Evolutionary conservation across 2,888 invertebrate genomes (phyloP), one percentile per base, ranked within the genome.

Genomic region (Mallateleia sp.): DNA sequence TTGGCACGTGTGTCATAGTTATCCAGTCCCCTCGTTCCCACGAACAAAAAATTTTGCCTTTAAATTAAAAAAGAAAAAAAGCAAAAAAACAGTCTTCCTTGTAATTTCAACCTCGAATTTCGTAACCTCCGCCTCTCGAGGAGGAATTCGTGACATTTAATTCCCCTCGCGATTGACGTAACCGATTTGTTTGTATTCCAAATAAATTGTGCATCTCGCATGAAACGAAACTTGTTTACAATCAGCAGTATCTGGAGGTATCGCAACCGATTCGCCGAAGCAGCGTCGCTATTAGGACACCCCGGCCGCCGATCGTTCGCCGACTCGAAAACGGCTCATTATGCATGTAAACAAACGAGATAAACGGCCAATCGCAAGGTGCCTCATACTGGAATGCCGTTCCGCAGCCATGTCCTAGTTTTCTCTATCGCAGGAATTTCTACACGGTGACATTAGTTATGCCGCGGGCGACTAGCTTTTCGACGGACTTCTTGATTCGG

Each of bases 351-450:
- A 87, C 78, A 87, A 83, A 83, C 71, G 52, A 75, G 83, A 75
- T 71, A 50, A 81, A 69, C 72, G 54, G 45, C 82, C 72, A 72
- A 74, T 82, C 69, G 66, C 69, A 77, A 45, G 67, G 82, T 75
- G 85, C 85, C 71, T 81, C 66, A 58, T 45, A 66, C 69, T 91
- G 90, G 90, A 91, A 92, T 90, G 90, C 88, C 85, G 90, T 90
- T 91, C 90, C 81, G 74, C 75, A 91, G 89, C 82, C 90, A 87
- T 91, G 92, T 91, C 93, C 92, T 84, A 93, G 92, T 93, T 93
- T 93, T 93, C 93, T 93, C 93, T 88, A 91, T 90, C 89, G 88
- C 81, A 91, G 89, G 91, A 92, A 92, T 92, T 92, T 92, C 89
- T 90, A 89, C 79, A 89, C 90, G 83, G 77, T 75, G 67, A 86